Conservation (phyloP, 2,797 vertebrate species). For the Helarctos malayanus region DNA sequence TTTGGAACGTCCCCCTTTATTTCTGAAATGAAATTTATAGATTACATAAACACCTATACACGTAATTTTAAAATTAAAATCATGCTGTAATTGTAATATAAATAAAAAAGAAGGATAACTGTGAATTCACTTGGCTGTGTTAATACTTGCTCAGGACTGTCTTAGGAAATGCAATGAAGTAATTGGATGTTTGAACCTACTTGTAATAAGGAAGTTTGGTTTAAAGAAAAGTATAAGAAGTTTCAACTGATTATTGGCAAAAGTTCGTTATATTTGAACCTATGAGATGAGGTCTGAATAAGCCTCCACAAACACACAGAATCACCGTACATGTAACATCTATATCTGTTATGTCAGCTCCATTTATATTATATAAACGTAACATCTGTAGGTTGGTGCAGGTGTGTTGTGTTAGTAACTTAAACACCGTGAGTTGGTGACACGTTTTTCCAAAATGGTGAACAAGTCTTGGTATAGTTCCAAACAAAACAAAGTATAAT, state of each 20-base stretch:
- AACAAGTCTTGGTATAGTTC: not conserved
- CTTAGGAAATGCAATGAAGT: not conserved
- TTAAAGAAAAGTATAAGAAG: not conserved
- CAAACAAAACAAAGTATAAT: not conserved
- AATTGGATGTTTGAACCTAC: not conserved
- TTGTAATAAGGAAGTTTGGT: not conserved
- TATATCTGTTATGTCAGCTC: not conserved
- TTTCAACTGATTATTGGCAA: not conserved
- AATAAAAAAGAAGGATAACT: not conserved
- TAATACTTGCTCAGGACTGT: not conserved
- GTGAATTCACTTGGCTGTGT: not conserved
- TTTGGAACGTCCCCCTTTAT: not conserved
- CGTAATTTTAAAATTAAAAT: not conserved
- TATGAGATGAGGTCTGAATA: not conserved
- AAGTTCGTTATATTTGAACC: not conserved
- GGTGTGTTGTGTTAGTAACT: not conserved
- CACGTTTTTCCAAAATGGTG: not conserved
- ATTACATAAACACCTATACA: not conserved
- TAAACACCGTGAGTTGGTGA: not conserved
- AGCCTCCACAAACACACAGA: too few relatives aligned
- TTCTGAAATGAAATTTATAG: constrained; percentile 35
- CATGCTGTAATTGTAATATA: not conserved
- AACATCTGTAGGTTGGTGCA: not conserved
- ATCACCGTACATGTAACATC: not conserved
- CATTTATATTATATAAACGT: not conserved